A percentile compares a stretch with the other conserved stretches of the same genome.
Evolutionary conservation across 2,888 invertebrate species (phyloP).

Genomic region (Cosmorhoe ocellata): DNA sequence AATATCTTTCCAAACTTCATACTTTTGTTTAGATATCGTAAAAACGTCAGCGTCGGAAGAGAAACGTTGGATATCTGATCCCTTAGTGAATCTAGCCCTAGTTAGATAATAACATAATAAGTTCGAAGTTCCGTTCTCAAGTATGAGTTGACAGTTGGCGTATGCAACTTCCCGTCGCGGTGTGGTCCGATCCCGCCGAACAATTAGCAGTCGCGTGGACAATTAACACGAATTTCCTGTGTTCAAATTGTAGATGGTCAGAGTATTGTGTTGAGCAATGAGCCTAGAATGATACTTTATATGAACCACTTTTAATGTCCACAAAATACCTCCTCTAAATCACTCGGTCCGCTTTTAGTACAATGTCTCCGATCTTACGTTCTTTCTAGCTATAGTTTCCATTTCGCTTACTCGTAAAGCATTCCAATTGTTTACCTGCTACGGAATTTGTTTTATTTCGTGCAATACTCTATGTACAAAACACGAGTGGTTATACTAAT

Average conservation of each 20-base stretch:
- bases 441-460: constrained; percentile 22
- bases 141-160: constrained; percentile 46
- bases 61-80: background rate
- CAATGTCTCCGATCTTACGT: too few relatives aligned
- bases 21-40: background rate
- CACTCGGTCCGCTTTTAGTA: too few relatives aligned
- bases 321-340: too few relatives aligned
- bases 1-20: too few relatives aligned
- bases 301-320: too few relatives aligned
- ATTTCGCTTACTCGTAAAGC: too few relatives aligned
- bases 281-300: too few relatives aligned
- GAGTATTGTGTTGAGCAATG: constrained; percentile 42
- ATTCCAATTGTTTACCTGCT: too few relatives aligned
- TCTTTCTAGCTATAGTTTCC: too few relatives aligned
- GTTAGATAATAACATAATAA: constrained; percentile 31
- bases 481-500: background rate
- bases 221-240: constrained; percentile 81
- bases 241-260: constrained; percentile 58
- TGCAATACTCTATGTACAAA: too few relatives aligned
- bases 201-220: constrained; percentile 70
- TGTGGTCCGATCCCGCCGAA: constrained; percentile 61
- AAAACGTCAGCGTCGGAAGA: background rate
- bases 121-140: constrained; percentile 36
- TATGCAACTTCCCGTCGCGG: constrained; percentile 58
- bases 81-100: constrained; percentile 7